phyloP scores from a whole-genome alignment of 2,113 vertebrate species.

The Saguinus midas region DNA sequence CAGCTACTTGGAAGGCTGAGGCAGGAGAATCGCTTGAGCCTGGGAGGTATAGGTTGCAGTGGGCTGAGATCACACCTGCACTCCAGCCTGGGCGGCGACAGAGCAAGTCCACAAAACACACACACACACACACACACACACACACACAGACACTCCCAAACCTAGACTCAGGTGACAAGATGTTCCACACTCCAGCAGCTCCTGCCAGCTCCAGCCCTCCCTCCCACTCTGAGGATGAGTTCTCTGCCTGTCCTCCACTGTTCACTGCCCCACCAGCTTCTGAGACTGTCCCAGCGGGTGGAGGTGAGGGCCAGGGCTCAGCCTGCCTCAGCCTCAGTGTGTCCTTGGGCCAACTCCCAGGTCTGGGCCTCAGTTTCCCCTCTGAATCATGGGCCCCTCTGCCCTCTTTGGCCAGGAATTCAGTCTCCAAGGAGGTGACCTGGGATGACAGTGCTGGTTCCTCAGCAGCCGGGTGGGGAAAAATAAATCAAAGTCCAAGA shows the following conservation, averaged over 20 bases:
- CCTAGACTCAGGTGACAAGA: neutral
- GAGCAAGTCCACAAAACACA: too few species aligned
- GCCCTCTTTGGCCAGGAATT: neutral
- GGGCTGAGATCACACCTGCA: too few species aligned
- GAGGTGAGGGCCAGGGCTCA: neutral
- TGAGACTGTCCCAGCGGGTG: too few species aligned
- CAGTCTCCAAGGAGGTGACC: neutral
- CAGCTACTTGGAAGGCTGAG: too few species aligned
- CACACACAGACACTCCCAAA: too few species aligned
- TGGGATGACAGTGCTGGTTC: neutral
- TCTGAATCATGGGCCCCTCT: neutral
- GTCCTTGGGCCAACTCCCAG: neutral
- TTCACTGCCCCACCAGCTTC: neutral
- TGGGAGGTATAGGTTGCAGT: too few species aligned
- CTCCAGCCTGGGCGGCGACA: too few species aligned
- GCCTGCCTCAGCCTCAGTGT: neutral
- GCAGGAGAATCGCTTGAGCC: too few species aligned
- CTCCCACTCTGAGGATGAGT: neutral
- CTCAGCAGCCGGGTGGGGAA: neutral
- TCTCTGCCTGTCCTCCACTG: neutral
- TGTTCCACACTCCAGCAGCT: accelerated
- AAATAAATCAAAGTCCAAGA: neutral
- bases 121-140: too few species aligned
- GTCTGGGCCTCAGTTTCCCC: neutral
- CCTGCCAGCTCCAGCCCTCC: too few species aligned